These are phyloP conservation scores for Spisula subtruncata DNA, from an alignment of 2,888 invertebrate genomes.

Conservation along the genomic window DNA sequence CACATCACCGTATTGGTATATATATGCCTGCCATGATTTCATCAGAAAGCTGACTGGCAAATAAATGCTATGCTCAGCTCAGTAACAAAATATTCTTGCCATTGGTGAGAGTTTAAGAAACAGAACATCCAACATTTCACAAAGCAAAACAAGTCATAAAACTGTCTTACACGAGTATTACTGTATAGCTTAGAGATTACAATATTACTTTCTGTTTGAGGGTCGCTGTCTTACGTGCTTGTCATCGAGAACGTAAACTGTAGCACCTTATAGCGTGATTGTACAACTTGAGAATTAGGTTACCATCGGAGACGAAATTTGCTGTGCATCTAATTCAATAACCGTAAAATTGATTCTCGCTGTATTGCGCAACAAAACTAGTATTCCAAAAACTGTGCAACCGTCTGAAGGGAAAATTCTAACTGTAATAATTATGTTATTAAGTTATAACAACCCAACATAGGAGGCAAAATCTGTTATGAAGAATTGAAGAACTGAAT, in stretches of 20 bases:
- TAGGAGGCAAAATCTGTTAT: neutral
- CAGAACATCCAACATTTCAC: neutral
- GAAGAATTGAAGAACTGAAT: neutral
- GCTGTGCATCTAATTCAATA: slow-evolving; percentile 1
- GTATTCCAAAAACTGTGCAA: neutral
- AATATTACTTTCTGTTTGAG: neutral
- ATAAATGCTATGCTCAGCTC: no score
- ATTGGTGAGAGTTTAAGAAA: neutral
- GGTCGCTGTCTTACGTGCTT: neutral
- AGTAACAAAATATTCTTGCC: neutral
- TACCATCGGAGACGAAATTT: slow-evolving; percentile 8
- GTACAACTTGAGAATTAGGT: slow-evolving; percentile 8
- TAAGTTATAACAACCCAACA: neutral
- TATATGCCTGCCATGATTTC: no score
- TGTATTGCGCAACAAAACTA: slow-evolving; percentile 20
- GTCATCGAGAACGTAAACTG: neutral
- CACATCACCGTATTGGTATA: no score
- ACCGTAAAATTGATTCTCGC: slow-evolving; percentile 2
- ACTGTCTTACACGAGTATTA: neutral
- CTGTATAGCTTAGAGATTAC: neutral
- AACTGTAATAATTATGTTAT: slow-evolving; percentile 9
- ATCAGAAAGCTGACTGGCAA: no score
- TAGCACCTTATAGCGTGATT: neutral
- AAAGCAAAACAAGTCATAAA: neutral
- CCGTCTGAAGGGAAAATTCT: neutral